These are phyloP conservation scores for Camponotus pennsylvanicus DNA, from an alignment of 1,140 invertebrate genomes.

Conservation along the genomic window DNA sequence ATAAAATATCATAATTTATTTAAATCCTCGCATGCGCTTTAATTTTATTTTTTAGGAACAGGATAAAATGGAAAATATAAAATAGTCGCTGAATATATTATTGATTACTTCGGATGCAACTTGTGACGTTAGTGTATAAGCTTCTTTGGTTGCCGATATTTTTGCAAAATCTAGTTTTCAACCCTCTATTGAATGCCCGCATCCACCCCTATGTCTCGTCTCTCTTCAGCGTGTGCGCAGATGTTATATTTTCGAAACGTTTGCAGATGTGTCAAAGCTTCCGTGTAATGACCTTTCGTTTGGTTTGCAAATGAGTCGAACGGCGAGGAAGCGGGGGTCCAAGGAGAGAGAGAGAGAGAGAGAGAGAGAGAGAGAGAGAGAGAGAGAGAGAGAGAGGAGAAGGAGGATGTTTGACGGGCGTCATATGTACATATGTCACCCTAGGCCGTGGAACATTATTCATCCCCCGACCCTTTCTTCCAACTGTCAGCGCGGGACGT, in stretches of 20 bases:
- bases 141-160: background rate
- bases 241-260: slow-evolving; percentile 48
- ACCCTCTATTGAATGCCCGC: background rate
- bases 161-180: background rate
- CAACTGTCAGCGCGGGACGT: slow-evolving; percentile 42
- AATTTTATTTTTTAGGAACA: background rate
- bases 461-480: slow-evolving; percentile 69
- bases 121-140: background rate
- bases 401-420: slow-evolving; percentile 71
- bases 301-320: slow-evolving; percentile 73
- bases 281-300: slow-evolving; percentile 70
- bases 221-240: slow-evolving; percentile 42
- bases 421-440: slow-evolving; percentile 72
- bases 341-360: background rate
- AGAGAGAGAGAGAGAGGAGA: background rate
- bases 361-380: background rate
- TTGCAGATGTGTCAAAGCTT: slow-evolving; percentile 66
- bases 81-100: background rate
- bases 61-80: background rate
- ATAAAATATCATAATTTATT: background rate
- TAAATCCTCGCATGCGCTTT: background rate
- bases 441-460: slow-evolving; percentile 66
- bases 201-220: background rate
- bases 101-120: background rate
- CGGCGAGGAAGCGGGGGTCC: background rate